Conservation (phyloP, 2,113 vertebrate species). For the Ploceus nigricollis region DNA sequence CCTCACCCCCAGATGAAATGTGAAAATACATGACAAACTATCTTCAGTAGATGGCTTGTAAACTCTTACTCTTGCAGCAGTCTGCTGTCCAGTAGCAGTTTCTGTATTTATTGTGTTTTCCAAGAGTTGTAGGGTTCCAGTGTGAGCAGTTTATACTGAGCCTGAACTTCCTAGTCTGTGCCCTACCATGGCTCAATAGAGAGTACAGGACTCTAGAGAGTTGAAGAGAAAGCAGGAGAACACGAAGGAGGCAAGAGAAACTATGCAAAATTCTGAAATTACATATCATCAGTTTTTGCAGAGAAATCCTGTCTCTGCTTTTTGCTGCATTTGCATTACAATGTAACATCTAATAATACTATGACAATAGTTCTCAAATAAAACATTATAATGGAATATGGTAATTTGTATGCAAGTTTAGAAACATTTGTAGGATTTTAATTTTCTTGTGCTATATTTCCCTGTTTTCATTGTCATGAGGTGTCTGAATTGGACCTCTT, state of each 20-base stretch:
- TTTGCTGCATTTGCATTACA: slow-evolving; percentile 41
- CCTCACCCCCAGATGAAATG: neutral
- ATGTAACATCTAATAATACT: slow-evolving; percentile 6
- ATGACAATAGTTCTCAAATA: slow-evolving; percentile 5
- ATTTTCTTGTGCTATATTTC: slow-evolving; percentile 12
- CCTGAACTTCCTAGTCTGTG: neutral
- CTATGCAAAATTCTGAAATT: neutral
- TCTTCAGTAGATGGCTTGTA: neutral
- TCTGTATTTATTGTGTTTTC: neutral
- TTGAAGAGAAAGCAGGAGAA: neutral
- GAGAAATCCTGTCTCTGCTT: neutral
- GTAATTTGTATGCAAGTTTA: slow-evolving; percentile 26
- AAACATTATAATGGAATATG: slow-evolving; percentile 6
- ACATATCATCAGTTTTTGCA: neutral
- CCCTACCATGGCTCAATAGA: neutral
- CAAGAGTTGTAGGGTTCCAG: neutral
- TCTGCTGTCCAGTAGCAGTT: neutral
- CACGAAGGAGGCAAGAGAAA: neutral
- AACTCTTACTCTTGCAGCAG: neutral
- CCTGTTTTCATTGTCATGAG: neutral
- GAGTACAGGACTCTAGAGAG: neutral
- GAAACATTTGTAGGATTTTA: slow-evolving; percentile 25
- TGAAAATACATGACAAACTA: neutral
- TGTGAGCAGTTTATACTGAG: neutral
- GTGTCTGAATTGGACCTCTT: slow-evolving; percentile 14